Evolutionary conservation across 1,140 invertebrate genomes (phyloP), one percentile per base, ranked within the genome.

Genomic region (Drosophila littoralis): DNA sequence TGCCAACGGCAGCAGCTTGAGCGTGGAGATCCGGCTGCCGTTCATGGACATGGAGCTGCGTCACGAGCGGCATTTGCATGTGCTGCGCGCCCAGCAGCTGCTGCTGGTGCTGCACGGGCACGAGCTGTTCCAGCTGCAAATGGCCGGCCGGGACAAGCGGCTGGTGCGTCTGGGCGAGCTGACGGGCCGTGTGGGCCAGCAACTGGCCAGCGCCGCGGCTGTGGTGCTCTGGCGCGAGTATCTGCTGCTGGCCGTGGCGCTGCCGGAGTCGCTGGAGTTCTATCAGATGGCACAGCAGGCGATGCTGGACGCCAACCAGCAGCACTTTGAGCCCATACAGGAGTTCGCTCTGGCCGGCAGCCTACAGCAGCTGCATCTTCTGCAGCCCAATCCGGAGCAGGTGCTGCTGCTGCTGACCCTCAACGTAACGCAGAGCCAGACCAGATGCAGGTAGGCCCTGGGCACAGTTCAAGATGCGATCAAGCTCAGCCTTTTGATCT

Each of bases 31-130:
- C n/a, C 72, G 46, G 13, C 28, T 90, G 35, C 90, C 90, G 7
- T 91, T 91, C 40, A 77, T 91, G 79, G 90, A 91, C 63, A 79
- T 91, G 68, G 64, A 79, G 38, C 13, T 91, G 52, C 58, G 55
- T 4, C 68, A 80, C 32, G 74, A 91, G 46, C 48, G 63, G 3
- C 73, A 59, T 0, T 28, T 91, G 0, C 75, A 66, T n/a, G 35
- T 91, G 54, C 59, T 91, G 9, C 83, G 79, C 9, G 77, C 88
- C 12, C 42, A 59, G 13, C 48, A 72, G 10, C 50, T 77, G 46
- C 38, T 91, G 7, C 66, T 90, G 36, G 54, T 91, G 35, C 58
- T 91, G 7, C 83, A 91, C 35, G 90, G 90, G 42, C 42, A 79
- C 2, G 81, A 91, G 57, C 57, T 91, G 0, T 81, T 77, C 52